These are phyloP conservation scores for Melinaea menophilus DNA, from an alignment of 2,888 invertebrate species.

Conservation along the genomic window DNA sequence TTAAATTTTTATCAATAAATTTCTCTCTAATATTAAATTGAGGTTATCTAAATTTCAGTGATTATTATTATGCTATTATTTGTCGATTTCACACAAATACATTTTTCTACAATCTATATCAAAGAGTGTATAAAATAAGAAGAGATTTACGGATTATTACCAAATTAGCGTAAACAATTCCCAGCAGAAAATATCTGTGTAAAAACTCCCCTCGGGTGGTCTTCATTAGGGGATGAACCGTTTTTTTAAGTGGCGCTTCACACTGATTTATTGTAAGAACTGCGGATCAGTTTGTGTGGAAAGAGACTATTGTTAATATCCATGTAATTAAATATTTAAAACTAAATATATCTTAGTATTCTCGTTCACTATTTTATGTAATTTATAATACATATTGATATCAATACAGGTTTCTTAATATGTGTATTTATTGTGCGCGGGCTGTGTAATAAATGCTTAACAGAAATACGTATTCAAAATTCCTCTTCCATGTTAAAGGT, in stretches of 20 bases:
- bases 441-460: not conserved
- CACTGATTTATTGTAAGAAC: slow-evolving; percentile 68
- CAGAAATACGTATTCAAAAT: slow-evolving; percentile 17
- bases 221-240: slow-evolving; percentile 51
- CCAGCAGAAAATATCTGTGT: slow-evolving; percentile 23
- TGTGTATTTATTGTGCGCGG: not conserved
- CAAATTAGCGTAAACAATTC: slow-evolving; percentile 29
- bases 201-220: slow-evolving; percentile 34
- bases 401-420: not conserved
- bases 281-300: slow-evolving; percentile 37
- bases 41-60: too few relatives aligned
- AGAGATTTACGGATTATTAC: slow-evolving; percentile 13
- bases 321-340: too few relatives aligned
- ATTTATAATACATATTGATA: not conserved
- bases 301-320: slow-evolving; percentile 19
- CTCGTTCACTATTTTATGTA: too few relatives aligned
- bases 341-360: too few relatives aligned
- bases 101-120: too few relatives aligned
- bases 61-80: too few relatives aligned
- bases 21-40: too few relatives aligned
- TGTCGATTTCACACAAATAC: too few relatives aligned
- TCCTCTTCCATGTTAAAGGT: slow-evolving; percentile 44
- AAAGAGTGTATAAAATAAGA: slow-evolving; percentile 15
- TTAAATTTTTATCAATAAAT: too few relatives aligned
- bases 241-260: slow-evolving; percentile 63